Percentiles rank a stretch among this genome's conserved stretches.
Conservation (phyloP, 2,113 vertebrate species). For the Callithrix jacchus region DNA sequence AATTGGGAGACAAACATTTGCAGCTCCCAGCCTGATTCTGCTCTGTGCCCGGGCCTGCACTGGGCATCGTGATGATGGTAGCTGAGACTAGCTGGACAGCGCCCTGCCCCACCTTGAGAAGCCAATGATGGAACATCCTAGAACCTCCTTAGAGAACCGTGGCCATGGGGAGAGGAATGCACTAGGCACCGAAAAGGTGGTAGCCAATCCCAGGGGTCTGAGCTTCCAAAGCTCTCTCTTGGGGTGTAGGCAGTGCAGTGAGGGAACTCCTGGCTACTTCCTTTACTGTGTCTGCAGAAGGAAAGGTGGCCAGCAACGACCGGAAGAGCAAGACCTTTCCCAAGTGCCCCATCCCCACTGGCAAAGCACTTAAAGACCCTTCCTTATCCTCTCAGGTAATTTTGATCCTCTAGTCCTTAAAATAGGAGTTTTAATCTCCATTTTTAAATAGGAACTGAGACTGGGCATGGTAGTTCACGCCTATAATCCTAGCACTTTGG, state of each 20-base stretch:
- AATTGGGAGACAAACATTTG: constrained; percentile 33
- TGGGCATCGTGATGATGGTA: background rate
- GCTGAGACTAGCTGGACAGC: background rate
- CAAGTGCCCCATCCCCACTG: background rate
- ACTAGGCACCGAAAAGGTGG: background rate
- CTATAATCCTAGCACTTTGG: no score
- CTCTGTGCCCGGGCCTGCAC: background rate
- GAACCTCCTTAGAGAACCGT: background rate
- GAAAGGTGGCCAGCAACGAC: background rate
- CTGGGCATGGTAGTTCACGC: no score
- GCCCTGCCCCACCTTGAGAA: background rate
- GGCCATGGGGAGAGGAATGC: background rate
- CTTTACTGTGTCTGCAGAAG: background rate
- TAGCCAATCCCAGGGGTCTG: background rate
- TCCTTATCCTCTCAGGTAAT: background rate
- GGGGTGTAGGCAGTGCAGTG: rapidly evolving
- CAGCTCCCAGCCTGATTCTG: background rate
- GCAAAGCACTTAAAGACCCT: background rate
- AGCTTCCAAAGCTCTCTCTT: background rate
- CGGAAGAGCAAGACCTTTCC: background rate
- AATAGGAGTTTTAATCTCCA: background rate
- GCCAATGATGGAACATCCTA: background rate
- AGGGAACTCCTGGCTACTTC: background rate
- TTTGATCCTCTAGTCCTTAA: background rate
- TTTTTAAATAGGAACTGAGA: background rate